phyloP scores from a whole-genome alignment of 2,888 invertebrate species.

The Plagodis dolabraria region DNA sequence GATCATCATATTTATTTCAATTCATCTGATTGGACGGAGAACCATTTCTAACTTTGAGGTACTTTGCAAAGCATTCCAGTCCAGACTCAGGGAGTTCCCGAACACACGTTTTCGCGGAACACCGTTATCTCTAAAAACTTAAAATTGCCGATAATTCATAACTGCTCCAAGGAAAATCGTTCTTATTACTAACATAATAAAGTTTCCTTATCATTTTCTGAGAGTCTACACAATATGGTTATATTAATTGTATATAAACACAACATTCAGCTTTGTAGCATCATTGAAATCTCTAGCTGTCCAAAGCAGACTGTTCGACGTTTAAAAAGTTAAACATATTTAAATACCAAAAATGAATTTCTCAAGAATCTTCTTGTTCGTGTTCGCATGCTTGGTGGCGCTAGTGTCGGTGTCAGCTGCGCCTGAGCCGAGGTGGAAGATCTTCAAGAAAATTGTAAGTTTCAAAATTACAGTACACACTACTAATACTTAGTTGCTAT shows the following conservation, averaged over 20 bases:
- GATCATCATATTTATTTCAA: not conserved
- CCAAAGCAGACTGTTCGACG: not conserved
- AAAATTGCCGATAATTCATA: not conserved
- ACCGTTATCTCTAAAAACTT: not conserved
- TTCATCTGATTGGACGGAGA: not conserved
- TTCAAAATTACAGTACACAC: constrained; percentile 36
- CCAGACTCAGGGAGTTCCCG: not conserved
- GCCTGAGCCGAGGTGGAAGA: constrained; percentile 58
- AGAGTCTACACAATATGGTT: not conserved
- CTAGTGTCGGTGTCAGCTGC: constrained; percentile 52
- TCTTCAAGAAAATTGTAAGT: constrained; percentile 67
- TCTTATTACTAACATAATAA: not conserved
- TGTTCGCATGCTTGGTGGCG: constrained; percentile 48
- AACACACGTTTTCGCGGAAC: not conserved
- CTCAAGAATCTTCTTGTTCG: constrained; percentile 52
- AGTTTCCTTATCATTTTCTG: not conserved
- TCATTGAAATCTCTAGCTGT: not conserved
- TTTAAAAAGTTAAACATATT: not conserved
- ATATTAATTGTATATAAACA: not conserved
- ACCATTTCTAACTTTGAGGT: not conserved
- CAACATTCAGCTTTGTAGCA: not conserved
- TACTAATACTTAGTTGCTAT: too few relatives aligned
- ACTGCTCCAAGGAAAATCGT: not conserved
- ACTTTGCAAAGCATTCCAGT: not conserved
- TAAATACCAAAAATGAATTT: constrained; percentile 52